Evolutionary conservation across 2,113 vertebrate genomes (phyloP).

Genomic region (Tonatia bakeri): DNA sequence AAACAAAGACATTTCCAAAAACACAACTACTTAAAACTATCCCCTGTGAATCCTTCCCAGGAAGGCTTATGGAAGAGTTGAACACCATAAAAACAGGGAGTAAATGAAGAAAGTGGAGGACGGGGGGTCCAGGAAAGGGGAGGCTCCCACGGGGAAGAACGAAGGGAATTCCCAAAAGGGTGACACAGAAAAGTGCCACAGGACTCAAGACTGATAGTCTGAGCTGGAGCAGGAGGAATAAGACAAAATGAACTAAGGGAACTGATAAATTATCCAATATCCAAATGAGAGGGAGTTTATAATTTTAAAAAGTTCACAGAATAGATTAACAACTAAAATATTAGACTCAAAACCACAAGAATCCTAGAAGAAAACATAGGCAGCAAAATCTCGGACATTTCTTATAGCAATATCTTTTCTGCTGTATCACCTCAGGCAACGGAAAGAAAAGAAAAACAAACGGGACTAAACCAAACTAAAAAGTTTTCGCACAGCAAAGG

Average conservation of each 20-base stretch:
- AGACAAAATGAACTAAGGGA: not conserved
- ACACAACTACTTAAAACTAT: not conserved
- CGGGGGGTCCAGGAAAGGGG: not conserved
- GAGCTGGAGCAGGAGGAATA: not conserved
- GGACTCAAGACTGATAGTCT: not conserved
- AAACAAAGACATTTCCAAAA: constrained; percentile 5
- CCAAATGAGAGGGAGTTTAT: not conserved
- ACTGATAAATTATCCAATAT: not conserved
- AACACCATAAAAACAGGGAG: not conserved
- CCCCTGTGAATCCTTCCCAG: not conserved
- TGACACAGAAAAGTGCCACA: not conserved
- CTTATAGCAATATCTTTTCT: no score
- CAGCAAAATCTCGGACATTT: no score
- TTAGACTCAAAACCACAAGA: no score
- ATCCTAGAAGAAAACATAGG: no score
- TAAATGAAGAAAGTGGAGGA: not conserved
- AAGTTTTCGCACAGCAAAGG: no score
- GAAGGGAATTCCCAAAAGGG: not conserved
- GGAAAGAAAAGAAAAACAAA: no score
- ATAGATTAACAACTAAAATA: no score
- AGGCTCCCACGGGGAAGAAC: not conserved
- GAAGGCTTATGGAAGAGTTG: not conserved
- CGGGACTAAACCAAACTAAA: no score
- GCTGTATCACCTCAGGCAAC: no score
- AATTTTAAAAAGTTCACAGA: not conserved